These are phyloP conservation scores for Jordanella pulchra DNA, from an alignment of 2,797 vertebrate species.

Conservation along the genomic window DNA sequence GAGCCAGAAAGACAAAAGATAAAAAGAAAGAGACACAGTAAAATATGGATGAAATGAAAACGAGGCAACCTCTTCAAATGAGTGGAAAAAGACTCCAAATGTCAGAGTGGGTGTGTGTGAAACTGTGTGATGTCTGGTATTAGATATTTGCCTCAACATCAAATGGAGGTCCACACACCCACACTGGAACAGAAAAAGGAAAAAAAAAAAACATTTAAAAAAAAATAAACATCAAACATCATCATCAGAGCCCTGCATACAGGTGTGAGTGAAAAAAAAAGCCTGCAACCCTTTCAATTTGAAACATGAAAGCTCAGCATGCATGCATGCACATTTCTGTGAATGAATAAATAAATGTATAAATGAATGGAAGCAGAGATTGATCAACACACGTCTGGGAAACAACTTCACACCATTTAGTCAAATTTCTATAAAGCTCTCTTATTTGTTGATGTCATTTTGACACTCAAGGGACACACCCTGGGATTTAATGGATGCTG, in stretches of 20 bases:
- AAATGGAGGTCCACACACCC: conserved; percentile 22
- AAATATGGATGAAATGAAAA: conserved; percentile 18
- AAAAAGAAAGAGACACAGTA: background rate
- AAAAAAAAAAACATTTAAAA: conserved; percentile 26
- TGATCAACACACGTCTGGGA: conserved; percentile 11
- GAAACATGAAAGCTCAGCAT: conserved; percentile 44
- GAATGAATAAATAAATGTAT: conserved; percentile 20
- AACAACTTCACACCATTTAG: background rate
- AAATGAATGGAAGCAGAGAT: conserved; percentile 11
- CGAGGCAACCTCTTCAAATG: conserved; percentile 50
- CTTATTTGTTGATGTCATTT: background rate
- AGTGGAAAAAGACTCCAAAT: conserved; percentile 55
- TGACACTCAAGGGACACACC: background rate
- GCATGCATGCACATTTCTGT: background rate
- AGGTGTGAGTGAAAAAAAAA: conserved; percentile 49
- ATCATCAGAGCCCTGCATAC: conserved; percentile 41
- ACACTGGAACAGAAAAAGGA: background rate
- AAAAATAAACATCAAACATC: conserved; percentile 52
- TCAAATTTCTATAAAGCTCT: background rate
- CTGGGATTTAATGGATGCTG: no score
- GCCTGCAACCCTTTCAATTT: conserved; percentile 18
- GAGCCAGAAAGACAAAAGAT: background rate
- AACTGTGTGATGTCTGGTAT: conserved; percentile 41
- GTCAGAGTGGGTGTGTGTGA: conserved; percentile 29
- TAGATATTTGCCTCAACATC: conserved; percentile 46